phyloP scores from a whole-genome alignment of 2,888 invertebrate genomes.

The Neoaliturus tenellus region DNA sequence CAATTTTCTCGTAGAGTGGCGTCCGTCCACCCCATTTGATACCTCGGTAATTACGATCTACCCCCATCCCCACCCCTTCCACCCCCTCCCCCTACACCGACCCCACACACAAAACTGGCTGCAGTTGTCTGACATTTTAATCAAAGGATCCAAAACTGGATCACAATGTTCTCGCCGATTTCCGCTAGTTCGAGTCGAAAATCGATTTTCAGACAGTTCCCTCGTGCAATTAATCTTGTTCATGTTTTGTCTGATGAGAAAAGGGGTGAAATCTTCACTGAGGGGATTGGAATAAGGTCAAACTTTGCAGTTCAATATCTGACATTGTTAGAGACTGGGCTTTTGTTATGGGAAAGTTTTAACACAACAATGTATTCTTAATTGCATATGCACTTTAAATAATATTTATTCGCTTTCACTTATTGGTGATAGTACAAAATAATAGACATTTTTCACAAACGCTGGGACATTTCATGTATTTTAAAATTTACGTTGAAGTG shows the following conservation, averaged over 20 bases:
- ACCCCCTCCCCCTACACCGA: not conserved
- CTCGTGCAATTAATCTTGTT: conserved; percentile 6
- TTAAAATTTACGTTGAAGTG: no score
- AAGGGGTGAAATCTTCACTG: not conserved
- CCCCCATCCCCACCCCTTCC: not conserved
- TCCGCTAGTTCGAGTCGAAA: not conserved
- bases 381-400: no score
- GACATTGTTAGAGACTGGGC: no score
- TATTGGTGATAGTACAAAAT: no score
- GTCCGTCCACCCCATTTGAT: conserved; percentile 55
- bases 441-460: no score
- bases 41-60: conserved; percentile 31
- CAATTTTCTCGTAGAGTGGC: conserved; percentile 62
- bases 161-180: not conserved
- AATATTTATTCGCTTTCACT: no score
- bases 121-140: conserved; percentile 39
- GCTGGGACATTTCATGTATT: no score
- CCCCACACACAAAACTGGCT: not conserved
- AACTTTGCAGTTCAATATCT: no score
- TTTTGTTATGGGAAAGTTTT: no score
- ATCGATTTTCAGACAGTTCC: conserved; percentile 10
- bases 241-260: not conserved
- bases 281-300: not conserved
- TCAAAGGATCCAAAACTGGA: conserved; percentile 19
- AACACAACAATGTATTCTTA: no score